Evolutionary conservation across 64 coral and sea anemone species (phyloP), one percentile per base, ranked within the genome.

Genomic region (Anthopleura sola): DNA sequence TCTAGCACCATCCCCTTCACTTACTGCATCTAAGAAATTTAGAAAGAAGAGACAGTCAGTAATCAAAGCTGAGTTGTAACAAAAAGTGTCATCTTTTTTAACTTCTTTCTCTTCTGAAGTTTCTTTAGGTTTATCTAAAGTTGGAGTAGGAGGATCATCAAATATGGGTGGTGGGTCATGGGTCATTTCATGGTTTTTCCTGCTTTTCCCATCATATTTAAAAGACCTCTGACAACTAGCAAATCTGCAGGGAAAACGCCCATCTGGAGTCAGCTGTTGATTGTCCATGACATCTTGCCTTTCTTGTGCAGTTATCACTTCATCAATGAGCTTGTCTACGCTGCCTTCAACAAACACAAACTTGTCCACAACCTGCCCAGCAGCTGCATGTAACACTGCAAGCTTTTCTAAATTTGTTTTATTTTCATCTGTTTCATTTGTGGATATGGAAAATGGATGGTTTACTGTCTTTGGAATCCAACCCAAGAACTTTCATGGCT

Each of bases 181-280:
- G 33, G 18, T 47, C 81, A 90, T 48, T 48, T 90, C 82, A 74
- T 90, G 88, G 47, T 85, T 58, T 20, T 38, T 58, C 20, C 89
- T 68, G 10, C 51, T 79, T 36, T 68, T 85, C 48, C 83, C 89
- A 86, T 91, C 81, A 13, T 80, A 86, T 36, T 91, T 91, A 34
- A 91, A 91, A 13, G 83, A 78, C 31, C 60, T 85, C 10, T 64
- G 31, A 86, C 82, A 91, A 16, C 89, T 71, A 31, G 82, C 83
- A 74, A 86, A 91, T 36, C 84, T 74, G 50, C 93, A 95, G 40
- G 88, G 93, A 85, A 93, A 93, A 85, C 91, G 88, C 7, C 91
- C 86, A 68, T 93, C 86, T 18, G 81, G 36, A 49, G 88, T 94
- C 28, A 94, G 47, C 31, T 86, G 60, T 60, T 94, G 85, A 51